A percentile compares a stretch with the other conserved stretches of the same genome.
Evolutionary conservation across 2,888 invertebrate genomes (phyloP).

Genomic region (Allolobophora icterica): DNA sequence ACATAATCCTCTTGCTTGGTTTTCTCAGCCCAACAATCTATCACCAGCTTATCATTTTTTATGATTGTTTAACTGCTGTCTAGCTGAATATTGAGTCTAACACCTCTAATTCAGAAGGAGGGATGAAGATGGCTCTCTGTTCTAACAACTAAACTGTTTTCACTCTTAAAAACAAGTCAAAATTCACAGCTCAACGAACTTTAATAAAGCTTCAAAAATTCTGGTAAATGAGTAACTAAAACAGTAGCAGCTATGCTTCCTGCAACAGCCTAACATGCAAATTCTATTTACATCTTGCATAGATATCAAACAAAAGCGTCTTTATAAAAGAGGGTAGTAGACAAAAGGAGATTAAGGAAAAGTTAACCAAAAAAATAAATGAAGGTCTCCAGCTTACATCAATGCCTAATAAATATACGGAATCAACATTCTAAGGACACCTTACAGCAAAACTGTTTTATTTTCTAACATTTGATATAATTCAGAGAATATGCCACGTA

Average conservation of each 20-base stretch:
- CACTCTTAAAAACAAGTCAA: neutral
- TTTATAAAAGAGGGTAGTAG: neutral
- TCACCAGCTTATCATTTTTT: neutral
- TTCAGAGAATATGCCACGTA: neutral
- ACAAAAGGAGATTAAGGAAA: neutral
- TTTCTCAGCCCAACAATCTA: neutral
- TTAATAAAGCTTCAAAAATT: neutral
- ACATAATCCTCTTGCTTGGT: neutral
- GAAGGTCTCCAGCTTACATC: neutral
- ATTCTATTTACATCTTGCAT: slow-evolving; percentile 24
- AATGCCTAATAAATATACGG: slow-evolving; percentile 17
- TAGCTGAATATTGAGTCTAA: neutral
- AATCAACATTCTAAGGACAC: neutral
- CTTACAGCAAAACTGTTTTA: neutral
- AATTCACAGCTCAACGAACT: neutral
- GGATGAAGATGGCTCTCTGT: neutral
- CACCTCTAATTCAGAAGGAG: neutral
- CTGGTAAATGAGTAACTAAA: neutral
- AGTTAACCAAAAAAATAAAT: neutral
- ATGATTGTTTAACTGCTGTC: neutral
- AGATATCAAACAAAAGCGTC: slow-evolving; percentile 4
- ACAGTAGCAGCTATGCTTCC: neutral
- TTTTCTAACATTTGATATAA: neutral
- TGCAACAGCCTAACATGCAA: slow-evolving; percentile 19
- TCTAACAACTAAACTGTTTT: neutral